Conservation (phyloP, 2,888 invertebrate genomes). For the Rhimphoctona megacephalus region DNA sequence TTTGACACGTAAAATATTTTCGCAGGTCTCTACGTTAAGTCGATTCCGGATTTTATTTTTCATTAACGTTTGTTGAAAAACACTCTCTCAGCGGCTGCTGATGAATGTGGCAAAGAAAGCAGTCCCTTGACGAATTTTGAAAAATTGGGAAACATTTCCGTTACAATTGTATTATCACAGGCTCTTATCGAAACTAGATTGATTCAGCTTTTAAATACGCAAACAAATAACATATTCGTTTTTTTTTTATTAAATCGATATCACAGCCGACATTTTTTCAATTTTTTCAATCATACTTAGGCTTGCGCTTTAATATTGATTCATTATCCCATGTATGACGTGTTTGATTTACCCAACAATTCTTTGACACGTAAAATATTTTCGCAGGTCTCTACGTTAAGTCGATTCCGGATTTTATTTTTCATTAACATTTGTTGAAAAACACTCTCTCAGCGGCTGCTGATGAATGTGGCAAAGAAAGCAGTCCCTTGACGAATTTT, state of each 20-base stretch:
- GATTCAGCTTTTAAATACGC: no score
- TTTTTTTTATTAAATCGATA: no score
- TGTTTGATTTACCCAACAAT: conserved; percentile 32
- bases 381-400: conserved; percentile 48
- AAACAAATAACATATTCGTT: no score
- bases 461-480: conserved; percentile 55
- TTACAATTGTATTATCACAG: no score
- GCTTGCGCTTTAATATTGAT: conserved; percentile 40
- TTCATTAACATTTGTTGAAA: conserved; percentile 52
- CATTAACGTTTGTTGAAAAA: conserved; percentile 51
- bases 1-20: conserved; percentile 48
- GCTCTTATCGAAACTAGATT: no score
- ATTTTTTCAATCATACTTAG: conserved; percentile 27
- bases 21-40: conserved; percentile 49
- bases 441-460: conserved; percentile 55
- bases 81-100: no score
- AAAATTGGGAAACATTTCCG: no score
- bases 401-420: conserved; percentile 48
- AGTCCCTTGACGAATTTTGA: no score
- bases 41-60: conserved; percentile 52
- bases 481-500: conserved; percentile 32
- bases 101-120: no score
- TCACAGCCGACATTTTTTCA: background rate
- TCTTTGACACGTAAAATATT: conserved; percentile 51
- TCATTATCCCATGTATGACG: conserved; percentile 43